Evolutionary conservation across 2,113 vertebrate species (phyloP).

Genomic region (Indicator maculatus): DNA sequence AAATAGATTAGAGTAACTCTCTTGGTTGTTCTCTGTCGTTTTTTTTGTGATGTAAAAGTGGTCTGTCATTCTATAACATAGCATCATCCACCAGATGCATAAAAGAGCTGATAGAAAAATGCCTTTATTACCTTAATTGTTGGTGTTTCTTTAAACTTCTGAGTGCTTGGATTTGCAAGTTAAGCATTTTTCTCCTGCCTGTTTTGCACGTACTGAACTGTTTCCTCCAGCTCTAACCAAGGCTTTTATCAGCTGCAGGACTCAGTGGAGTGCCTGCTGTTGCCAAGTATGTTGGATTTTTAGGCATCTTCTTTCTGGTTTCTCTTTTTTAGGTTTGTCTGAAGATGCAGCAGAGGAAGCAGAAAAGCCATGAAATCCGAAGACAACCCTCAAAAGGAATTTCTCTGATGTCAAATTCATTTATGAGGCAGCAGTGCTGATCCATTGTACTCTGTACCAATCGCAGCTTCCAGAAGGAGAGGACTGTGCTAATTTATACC

Average conservation of each 20-base stretch:
- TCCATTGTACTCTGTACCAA: background rate
- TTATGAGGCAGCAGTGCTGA: slow-evolving; percentile 12
- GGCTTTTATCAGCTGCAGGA: background rate
- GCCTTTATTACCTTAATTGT: background rate
- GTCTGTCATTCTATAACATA: background rate
- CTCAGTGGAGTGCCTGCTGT: background rate
- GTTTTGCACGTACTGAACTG: background rate
- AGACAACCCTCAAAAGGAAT: background rate
- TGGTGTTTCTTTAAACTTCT: background rate
- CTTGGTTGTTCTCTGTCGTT: background rate
- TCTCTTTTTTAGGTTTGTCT: slow-evolving; percentile 25
- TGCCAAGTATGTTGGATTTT: background rate
- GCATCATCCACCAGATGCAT: background rate
- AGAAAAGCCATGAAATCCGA: slow-evolving; percentile 57
- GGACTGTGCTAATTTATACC: background rate
- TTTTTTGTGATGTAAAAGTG: background rate
- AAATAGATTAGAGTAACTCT: background rate
- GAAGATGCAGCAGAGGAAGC: slow-evolving; percentile 49
- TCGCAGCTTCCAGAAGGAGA: slow-evolving; percentile 15
- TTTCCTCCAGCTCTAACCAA: slow-evolving; percentile 21
- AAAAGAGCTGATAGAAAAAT: background rate
- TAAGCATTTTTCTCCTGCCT: background rate
- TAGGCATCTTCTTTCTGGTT: slow-evolving; percentile 43
- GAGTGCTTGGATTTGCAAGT: slow-evolving; percentile 19
- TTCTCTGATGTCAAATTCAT: background rate